Percentiles rank a stretch among this genome's conserved stretches.
phyloP scores from a whole-genome alignment of 2,888 invertebrate genomes.

The Pollenia labialis region DNA sequence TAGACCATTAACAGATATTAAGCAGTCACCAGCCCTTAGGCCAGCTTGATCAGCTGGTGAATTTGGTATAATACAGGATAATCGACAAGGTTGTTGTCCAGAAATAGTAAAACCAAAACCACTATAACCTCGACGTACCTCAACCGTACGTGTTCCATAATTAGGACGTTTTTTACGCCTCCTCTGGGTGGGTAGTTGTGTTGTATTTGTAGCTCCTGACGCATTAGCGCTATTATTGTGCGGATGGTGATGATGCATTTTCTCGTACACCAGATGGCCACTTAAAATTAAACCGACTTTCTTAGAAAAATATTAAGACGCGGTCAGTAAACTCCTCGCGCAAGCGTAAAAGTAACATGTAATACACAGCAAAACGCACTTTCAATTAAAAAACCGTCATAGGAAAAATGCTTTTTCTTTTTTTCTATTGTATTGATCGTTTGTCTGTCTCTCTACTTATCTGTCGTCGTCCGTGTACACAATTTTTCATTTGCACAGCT shows the following conservation, averaged over 20 bases:
- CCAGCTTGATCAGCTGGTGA: slow-evolving; percentile 96
- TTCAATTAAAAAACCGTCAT: slow-evolving; percentile 19
- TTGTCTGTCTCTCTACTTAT: background rate
- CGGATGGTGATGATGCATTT: slow-evolving; percentile 81
- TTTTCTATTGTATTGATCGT: slow-evolving; percentile 17
- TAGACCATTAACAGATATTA: slow-evolving; percentile 95
- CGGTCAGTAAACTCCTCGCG: slow-evolving; percentile 27
- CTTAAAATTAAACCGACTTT: background rate
- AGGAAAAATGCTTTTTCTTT: slow-evolving; percentile 20
- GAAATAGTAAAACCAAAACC: slow-evolving; percentile 99
- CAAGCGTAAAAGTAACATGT: slow-evolving; percentile 12
- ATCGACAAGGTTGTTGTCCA: slow-evolving; percentile 97
- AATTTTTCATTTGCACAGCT: slow-evolving; percentile 62
- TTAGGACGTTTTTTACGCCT: slow-evolving; percentile 87
- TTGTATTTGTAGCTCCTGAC: slow-evolving; percentile 52
- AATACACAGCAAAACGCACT: background rate
- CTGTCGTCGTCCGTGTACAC: slow-evolving; percentile 28
- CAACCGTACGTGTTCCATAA: slow-evolving; percentile 87
- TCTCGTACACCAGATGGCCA: background rate
- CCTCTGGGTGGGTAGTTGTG: slow-evolving; percentile 83
- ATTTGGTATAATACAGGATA: slow-evolving; percentile 95
- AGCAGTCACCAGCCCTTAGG: slow-evolving; percentile 94
- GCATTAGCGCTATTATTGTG: slow-evolving; percentile 76
- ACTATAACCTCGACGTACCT: slow-evolving; percentile 92
- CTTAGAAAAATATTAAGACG: slow-evolving; percentile 1